phyloP scores from a whole-genome alignment of 2,888 invertebrate species.

The Drosophila ezoana region DNA sequence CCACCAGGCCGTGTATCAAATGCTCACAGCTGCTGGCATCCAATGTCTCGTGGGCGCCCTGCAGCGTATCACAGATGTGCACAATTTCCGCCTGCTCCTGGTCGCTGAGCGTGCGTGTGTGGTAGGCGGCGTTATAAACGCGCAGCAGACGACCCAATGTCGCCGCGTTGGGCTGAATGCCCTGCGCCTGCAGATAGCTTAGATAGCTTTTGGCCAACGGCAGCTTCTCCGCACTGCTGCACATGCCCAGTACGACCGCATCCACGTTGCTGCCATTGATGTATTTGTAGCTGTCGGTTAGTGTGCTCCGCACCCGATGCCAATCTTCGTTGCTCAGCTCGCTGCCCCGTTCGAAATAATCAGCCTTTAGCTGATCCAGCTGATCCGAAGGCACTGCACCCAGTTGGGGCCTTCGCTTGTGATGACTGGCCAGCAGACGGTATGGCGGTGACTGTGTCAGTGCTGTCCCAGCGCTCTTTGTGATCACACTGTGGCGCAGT shows the following conservation, averaged over 20 bases:
- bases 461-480: not conserved
- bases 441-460: not conserved
- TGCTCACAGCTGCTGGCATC: slow-evolving; percentile 87
- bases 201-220: slow-evolving; percentile 87
- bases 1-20: slow-evolving; percentile 88
- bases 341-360: slow-evolving; percentile 48
- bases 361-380: slow-evolving; percentile 64
- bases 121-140: slow-evolving; percentile 85
- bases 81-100: slow-evolving; percentile 87
- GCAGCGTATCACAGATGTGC: slow-evolving; percentile 83
- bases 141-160: slow-evolving; percentile 87
- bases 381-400: slow-evolving; percentile 52
- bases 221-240: slow-evolving; percentile 85
- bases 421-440: slow-evolving; percentile 50
- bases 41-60: slow-evolving; percentile 86
- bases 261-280: slow-evolving; percentile 86
- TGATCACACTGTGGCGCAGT: slow-evolving; percentile 18
- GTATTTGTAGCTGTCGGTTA: slow-evolving; percentile 71
- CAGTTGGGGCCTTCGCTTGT: slow-evolving; percentile 64
- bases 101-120: slow-evolving; percentile 80
- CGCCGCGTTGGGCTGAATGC: slow-evolving; percentile 86
- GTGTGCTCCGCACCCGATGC: slow-evolving; percentile 63
- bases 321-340: slow-evolving; percentile 69
- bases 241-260: slow-evolving; percentile 87
- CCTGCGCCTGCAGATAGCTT: slow-evolving; percentile 86